Percentiles rank a stretch among this genome's conserved stretches.
Evolutionary conservation across 64 coral and sea anemone genomes (phyloP).

Genomic region (Acropora tenuis): DNA sequence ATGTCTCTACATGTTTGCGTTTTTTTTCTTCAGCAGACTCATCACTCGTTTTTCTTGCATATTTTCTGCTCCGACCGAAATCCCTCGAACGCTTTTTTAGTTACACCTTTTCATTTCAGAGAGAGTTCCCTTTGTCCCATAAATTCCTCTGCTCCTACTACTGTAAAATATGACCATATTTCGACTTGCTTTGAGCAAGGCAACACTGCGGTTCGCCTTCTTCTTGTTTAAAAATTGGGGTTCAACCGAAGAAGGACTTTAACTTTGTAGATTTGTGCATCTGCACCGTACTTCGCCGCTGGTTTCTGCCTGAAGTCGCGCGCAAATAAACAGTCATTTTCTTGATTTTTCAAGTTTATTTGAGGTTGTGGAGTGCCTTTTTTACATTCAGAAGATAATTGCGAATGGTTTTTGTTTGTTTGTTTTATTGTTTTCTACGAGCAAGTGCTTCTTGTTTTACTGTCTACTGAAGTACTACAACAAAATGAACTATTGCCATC

Average conservation of each 20-base stretch:
- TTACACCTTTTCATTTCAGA: background rate
- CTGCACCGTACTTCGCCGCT: too few relatives aligned
- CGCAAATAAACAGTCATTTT: too few relatives aligned
- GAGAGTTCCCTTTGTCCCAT: background rate
- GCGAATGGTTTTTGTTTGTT: too few relatives aligned
- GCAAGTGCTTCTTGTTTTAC: too few relatives aligned
- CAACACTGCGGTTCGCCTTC: slow-evolving; percentile 10
- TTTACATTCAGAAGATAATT: too few relatives aligned
- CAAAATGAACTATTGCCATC: too few relatives aligned
- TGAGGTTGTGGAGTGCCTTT: too few relatives aligned
- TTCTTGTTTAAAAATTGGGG: slow-evolving; percentile 18
- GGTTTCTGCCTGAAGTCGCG: too few relatives aligned
- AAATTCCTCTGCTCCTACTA: background rate
- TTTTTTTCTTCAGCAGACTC: background rate
- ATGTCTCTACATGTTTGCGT: background rate
- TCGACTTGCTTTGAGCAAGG: slow-evolving; percentile 23
- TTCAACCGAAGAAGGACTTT: slow-evolving; percentile 24
- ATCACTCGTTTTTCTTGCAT: background rate
- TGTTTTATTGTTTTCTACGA: too few relatives aligned
- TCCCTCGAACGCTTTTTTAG: background rate
- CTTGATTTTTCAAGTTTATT: too few relatives aligned
- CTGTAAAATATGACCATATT: background rate
- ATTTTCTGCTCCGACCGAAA: slow-evolving; percentile 19
- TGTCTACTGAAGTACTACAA: too few relatives aligned
- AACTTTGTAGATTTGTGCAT: too few relatives aligned